Evolutionary conservation across 2,797 vertebrate genomes (phyloP).

Genomic region (Enteromius thamalakanensis): DNA sequence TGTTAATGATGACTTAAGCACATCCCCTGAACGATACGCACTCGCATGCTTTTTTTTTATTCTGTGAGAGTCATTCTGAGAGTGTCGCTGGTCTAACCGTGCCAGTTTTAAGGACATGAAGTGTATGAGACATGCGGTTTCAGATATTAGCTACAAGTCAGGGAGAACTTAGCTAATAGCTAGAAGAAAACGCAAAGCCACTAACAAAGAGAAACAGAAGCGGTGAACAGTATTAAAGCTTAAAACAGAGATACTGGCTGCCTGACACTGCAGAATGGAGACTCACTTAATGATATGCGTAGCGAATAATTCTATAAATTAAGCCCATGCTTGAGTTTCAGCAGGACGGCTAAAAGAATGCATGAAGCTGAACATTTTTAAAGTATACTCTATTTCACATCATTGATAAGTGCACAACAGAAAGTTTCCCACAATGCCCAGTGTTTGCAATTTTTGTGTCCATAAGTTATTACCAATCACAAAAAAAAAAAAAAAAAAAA

Average conservation of each 20-base stretch:
- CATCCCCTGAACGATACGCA: slow-evolving; percentile 42
- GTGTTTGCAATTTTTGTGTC: neutral
- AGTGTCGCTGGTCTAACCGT: neutral
- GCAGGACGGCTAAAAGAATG: neutral
- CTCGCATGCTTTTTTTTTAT: neutral
- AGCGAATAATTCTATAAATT: neutral
- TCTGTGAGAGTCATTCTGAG: neutral
- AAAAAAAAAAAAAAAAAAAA: neutral
- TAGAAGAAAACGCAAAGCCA: slow-evolving; percentile 6
- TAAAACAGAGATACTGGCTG: neutral
- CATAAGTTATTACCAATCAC: neutral
- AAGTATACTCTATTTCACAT: neutral
- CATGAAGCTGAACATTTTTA: neutral
- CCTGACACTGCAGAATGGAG: neutral
- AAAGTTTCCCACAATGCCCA: neutral
- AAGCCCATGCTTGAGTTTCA: neutral
- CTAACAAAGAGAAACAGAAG: neutral
- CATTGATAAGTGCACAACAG: neutral
- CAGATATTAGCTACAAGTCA: neutral
- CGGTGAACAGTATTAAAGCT: neutral
- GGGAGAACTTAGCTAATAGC: slow-evolving; percentile 5
- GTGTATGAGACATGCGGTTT: neutral
- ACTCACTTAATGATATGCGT: neutral
- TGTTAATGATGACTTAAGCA: slow-evolving; percentile 52
- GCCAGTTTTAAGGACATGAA: slow-evolving; percentile 8